These are phyloP conservation scores for Athalia rosae DNA, from an alignment of 2,888 invertebrate genomes.

Conservation along the genomic window DNA sequence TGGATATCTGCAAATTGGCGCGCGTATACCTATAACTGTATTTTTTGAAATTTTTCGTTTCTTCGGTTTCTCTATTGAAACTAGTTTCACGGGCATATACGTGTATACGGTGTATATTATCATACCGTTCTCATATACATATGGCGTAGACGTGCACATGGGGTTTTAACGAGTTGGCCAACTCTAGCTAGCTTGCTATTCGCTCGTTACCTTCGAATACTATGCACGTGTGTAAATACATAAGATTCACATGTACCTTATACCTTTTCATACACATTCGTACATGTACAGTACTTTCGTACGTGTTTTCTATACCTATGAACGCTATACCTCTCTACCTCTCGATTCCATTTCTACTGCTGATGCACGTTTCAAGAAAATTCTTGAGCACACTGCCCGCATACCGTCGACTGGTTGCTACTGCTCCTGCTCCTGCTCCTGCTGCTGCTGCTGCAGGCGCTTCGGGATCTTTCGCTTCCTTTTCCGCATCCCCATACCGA, in stretches of 20 bases:
- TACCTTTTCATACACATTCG: not conserved
- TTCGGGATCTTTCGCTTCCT: slow-evolving; percentile 9
- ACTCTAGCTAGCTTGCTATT: slow-evolving; percentile 53
- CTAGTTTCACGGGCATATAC: too few species aligned
- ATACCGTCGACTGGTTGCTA: slow-evolving; percentile 14
- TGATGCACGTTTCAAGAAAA: slow-evolving; percentile 30
- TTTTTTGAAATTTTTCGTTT: slow-evolving; percentile 15
- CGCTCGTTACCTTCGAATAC: slow-evolving; percentile 42
- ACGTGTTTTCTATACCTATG: not conserved
- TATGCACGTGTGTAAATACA: not conserved
- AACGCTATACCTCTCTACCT: slow-evolving; percentile 5
- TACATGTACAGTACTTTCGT: not conserved
- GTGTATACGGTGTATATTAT: too few species aligned
- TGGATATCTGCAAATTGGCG: slow-evolving; percentile 13
- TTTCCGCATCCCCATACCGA: not conserved
- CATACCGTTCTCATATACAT: not conserved
- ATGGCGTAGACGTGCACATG: slow-evolving; percentile 14
- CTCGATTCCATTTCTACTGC: slow-evolving; percentile 16
- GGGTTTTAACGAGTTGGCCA: slow-evolving; percentile 56
- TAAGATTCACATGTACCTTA: not conserved
- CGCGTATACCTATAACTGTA: not conserved
- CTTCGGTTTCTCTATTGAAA: slow-evolving; percentile 16
- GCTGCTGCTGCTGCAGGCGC: not conserved
- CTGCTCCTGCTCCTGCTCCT: slow-evolving; percentile 2
- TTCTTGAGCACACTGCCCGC: slow-evolving; percentile 41